Percentiles rank a stretch among this genome's conserved stretches.
These are phyloP conservation scores for Nezara viridula DNA, from an alignment of 2,888 invertebrate species.

Conservation along the genomic window DNA sequence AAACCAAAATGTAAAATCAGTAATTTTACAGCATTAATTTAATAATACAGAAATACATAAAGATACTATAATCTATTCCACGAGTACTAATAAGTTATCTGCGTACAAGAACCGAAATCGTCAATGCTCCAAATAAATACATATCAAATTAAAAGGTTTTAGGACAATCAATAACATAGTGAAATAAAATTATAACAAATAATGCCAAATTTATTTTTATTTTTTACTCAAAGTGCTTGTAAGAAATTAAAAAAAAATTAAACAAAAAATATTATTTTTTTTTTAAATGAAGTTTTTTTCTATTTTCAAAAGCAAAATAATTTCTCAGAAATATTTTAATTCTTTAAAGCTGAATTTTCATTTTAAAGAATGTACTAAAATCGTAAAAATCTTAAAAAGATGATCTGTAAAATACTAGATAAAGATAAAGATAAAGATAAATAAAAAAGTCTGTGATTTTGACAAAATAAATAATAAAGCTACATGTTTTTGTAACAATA, in stretches of 20 bases:
- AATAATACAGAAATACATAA: background rate
- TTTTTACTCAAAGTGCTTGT: background rate
- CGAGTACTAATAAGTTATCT: background rate
- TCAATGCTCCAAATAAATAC: background rate
- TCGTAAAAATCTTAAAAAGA: background rate
- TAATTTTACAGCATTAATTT: background rate
- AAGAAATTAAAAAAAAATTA: background rate
- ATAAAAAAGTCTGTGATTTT: background rate
- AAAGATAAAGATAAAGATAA: background rate
- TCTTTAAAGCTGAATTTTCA: background rate
- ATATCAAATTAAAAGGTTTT: background rate
- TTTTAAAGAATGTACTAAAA: background rate
- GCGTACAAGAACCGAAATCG: background rate
- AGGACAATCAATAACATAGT: background rate
- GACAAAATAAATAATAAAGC: background rate
- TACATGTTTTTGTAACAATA: too few relatives aligned
- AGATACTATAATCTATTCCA: background rate
- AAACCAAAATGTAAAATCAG: background rate
- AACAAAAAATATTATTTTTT: too few relatives aligned
- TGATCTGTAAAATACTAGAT: background rate
- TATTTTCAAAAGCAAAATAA: background rate
- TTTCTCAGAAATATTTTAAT: background rate
- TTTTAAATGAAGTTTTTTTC: too few relatives aligned
- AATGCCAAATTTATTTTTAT: background rate
- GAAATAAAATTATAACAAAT: background rate